Conservation (phyloP, 2,113 vertebrate genomes). For the Heloderma charlesbogerti region DNA sequence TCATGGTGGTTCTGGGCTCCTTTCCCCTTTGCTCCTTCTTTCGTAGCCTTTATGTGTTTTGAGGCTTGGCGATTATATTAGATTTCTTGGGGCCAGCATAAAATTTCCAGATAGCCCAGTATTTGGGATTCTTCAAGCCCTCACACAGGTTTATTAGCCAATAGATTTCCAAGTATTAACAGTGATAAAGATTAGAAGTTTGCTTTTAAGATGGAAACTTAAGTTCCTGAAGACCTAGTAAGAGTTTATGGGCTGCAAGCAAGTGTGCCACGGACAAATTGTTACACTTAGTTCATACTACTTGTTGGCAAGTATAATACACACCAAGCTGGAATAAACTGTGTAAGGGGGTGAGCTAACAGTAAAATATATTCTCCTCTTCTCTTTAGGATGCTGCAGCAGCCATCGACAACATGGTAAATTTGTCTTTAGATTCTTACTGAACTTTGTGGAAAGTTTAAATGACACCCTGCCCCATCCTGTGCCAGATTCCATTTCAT, state of each 20-base stretch:
- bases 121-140: neutral
- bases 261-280: neutral
- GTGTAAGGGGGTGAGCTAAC: accelerated
- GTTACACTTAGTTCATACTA: no score
- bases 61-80: neutral
- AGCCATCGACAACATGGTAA: slow-evolving; percentile 96
- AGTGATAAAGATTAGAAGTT: neutral
- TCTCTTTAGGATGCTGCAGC: slow-evolving; percentile 91
- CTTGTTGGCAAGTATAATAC: neutral
- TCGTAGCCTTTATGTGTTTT: neutral
- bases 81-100: neutral
- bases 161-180: neutral
- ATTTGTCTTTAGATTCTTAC: slow-evolving; percentile 27
- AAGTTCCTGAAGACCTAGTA: neutral
- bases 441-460: neutral
- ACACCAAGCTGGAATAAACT: neutral
- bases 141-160: neutral
- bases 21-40: neutral
- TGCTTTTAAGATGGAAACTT: neutral
- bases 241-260: neutral
- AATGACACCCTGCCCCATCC: neutral
- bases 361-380: neutral
- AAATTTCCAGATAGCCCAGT: neutral
- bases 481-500: neutral
- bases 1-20: neutral